A percentile compares a stretch with the other conserved stretches of the same genome.
phyloP scores from a whole-genome alignment of 1,140 invertebrate species.

The Elysia chlorotica region DNA sequence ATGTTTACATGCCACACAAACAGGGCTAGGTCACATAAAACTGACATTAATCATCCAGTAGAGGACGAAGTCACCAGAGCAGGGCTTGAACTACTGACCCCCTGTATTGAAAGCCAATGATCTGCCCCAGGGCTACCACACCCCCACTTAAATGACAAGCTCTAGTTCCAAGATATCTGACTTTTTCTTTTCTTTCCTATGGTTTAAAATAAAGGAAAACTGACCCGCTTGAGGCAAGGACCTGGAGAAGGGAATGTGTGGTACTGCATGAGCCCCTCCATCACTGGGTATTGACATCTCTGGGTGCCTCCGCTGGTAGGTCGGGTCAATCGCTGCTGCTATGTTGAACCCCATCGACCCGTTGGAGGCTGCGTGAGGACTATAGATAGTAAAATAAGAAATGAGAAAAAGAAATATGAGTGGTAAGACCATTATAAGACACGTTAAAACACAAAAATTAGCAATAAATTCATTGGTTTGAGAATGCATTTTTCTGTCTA shows the following conservation, averaged over 20 bases:
- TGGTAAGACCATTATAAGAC: too few relatives aligned
- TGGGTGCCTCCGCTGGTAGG: constrained; percentile 45
- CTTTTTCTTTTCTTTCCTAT: too few relatives aligned
- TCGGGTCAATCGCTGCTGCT: constrained; percentile 54
- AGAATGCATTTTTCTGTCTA: too few relatives aligned
- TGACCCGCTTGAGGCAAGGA: constrained; percentile 39
- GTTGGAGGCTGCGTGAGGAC: too few relatives aligned
- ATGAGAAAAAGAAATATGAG: too few relatives aligned
- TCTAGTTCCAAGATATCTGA: neutral
- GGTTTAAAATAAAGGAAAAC: neutral
- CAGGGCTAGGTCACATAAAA: neutral
- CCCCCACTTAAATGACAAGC: neutral
- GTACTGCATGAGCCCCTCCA: too few relatives aligned
- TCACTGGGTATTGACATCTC: too few relatives aligned
- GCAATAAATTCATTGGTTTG: too few relatives aligned
- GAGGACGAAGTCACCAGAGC: neutral
- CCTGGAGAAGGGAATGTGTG: constrained; percentile 29
- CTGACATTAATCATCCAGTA: constrained; percentile 18
- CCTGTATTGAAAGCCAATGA: neutral
- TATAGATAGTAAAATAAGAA: too few relatives aligned
- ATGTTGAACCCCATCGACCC: constrained; percentile 44
- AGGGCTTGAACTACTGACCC: neutral
- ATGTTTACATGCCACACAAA: neutral
- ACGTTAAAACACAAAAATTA: too few relatives aligned
- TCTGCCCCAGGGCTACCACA: neutral